Evolutionary conservation across 2,888 invertebrate genomes (phyloP).

Genomic region (Hartigia nigra): DNA sequence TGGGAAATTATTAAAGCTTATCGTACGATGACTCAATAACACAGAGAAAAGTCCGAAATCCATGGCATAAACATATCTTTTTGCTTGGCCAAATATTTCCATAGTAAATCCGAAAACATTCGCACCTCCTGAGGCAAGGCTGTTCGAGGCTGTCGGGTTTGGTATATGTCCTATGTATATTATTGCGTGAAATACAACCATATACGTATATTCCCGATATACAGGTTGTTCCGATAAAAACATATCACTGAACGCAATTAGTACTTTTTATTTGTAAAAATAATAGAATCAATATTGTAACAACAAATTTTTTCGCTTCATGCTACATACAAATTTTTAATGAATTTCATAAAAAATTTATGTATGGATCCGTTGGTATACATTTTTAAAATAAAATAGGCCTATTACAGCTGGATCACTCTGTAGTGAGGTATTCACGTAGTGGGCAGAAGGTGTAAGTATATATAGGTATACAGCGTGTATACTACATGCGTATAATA

Average conservation of each 20-base stretch:
- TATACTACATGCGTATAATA: slow-evolving; percentile 8
- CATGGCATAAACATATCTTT: not conserved
- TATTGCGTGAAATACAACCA: slow-evolving; percentile 8
- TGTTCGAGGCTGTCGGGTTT: slow-evolving; percentile 22
- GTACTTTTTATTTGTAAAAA: not conserved
- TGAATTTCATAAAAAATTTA: not conserved
- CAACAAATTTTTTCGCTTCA: not conserved
- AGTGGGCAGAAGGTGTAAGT: slow-evolving; percentile 15
- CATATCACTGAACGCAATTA: not conserved
- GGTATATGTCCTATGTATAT: slow-evolving; percentile 1
- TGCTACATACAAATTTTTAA: not conserved
- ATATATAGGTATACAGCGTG: slow-evolving; percentile 8
- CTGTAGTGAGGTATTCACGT: not conserved
- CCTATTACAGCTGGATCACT: not conserved
- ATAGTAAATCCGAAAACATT: not conserved
- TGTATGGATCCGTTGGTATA: not conserved
- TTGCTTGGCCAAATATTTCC: not conserved
- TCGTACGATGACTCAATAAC: not conserved
- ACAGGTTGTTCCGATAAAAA: not conserved
- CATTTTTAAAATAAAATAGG: not conserved
- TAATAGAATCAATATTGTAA: not conserved
- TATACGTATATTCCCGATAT: not conserved
- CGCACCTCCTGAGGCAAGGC: slow-evolving; percentile 23
- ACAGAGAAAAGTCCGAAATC: not conserved
- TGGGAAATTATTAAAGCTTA: not conserved